Evolutionary conservation across 2,888 invertebrate genomes (phyloP).

Genomic region (Apoda limacodes): DNA sequence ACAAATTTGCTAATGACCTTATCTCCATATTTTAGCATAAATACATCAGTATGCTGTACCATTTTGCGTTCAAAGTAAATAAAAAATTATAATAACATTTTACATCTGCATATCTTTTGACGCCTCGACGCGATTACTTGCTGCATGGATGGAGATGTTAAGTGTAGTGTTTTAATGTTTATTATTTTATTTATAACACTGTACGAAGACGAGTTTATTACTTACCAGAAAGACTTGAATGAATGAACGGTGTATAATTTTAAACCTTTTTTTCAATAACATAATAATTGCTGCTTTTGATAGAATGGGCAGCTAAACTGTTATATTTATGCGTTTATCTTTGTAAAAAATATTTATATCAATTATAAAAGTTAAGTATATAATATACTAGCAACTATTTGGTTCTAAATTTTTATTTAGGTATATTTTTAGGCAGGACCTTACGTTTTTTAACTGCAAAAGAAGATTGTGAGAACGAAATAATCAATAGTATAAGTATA

Average conservation of each 20-base stretch:
- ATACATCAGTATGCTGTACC: conserved; percentile 48
- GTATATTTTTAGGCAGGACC: too few species aligned
- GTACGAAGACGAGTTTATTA: conserved; percentile 33
- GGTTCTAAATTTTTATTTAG: too few species aligned
- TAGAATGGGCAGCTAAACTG: too few species aligned
- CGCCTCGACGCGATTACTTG: conserved; percentile 39
- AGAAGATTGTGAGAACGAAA: too few species aligned
- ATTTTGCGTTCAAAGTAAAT: conserved; percentile 36
- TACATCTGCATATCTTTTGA: conserved; percentile 59
- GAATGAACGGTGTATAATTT: conserved; percentile 15
- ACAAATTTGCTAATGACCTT: conserved; percentile 56
- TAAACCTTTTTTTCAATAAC: too few species aligned
- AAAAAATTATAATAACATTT: conserved; percentile 39
- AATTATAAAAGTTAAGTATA: too few species aligned
- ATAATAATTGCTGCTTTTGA: too few species aligned
- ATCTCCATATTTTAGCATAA: conserved; percentile 66
- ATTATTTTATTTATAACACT: conserved; percentile 26
- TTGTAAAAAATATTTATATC: too few species aligned
- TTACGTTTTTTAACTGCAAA: too few species aligned
- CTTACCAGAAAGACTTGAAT: conserved; percentile 20
- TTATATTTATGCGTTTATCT: too few species aligned
- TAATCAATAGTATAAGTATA: too few species aligned
- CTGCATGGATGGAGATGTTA: conserved; percentile 45
- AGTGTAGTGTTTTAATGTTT: conserved; percentile 35
- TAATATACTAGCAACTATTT: too few species aligned